A percentile compares a stretch with the other conserved stretches of the same genome.
Conservation (phyloP, 2,113 vertebrate species). For the Lasiurus cinereus region DNA sequence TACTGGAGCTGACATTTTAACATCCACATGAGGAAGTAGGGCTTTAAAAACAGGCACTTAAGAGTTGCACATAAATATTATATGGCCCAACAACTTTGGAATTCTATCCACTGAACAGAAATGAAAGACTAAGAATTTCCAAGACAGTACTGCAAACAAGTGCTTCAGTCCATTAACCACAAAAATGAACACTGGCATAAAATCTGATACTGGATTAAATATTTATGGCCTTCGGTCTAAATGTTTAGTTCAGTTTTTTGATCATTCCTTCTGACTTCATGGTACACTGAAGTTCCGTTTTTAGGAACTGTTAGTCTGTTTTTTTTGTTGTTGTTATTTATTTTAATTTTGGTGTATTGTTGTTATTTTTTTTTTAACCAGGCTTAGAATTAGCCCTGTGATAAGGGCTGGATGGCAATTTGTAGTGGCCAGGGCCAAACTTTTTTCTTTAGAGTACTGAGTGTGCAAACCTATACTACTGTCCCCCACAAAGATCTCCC, state of each 20-base stretch:
- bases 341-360: neutral
- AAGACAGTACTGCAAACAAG: neutral
- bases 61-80: constrained; percentile 37
- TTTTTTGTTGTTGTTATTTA: neutral
- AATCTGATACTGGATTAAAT: constrained; percentile 29
- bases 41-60: constrained; percentile 40
- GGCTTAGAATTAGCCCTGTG: neutral
- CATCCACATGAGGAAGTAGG: constrained; percentile 20
- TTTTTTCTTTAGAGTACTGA: constrained; percentile 31
- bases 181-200: constrained; percentile 35
- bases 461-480: neutral
- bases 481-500: constrained; percentile 61
- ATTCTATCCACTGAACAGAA: constrained; percentile 6
- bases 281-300: neutral
- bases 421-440: constrained; percentile 14
- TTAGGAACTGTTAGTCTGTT: neutral
- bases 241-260: constrained; percentile 33
- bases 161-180: constrained; percentile 21
- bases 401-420: constrained; percentile 34
- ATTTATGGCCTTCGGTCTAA: constrained; percentile 31
- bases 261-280: neutral
- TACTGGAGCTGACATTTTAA: constrained; percentile 12
- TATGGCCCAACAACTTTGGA: neutral
- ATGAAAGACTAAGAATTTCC: constrained; percentile 26
- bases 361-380: constrained; percentile 8